Evolutionary conservation across 2,888 invertebrate species (phyloP).

Genomic region (Dynastes hyllus): DNA sequence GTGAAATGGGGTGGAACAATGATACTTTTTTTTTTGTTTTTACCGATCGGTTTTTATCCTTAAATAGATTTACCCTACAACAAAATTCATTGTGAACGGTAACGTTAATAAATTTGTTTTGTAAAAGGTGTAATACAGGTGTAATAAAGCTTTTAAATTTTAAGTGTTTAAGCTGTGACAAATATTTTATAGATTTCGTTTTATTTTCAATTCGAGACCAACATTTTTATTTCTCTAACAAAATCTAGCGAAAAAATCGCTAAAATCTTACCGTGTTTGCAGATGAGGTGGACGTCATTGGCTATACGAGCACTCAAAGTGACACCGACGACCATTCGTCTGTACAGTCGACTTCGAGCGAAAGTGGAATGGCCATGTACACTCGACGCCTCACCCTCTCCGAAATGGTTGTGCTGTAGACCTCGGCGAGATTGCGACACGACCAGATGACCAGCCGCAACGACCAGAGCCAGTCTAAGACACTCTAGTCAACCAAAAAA

Average conservation of each 20-base stretch:
- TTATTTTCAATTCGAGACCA: no score
- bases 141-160: no score
- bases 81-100: no score
- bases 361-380: conserved; percentile 83
- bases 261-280: conserved; percentile 65
- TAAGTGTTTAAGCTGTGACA: no score
- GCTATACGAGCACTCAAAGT: conserved; percentile 89
- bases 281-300: conserved; percentile 92
- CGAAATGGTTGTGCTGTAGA: conserved; percentile 74
- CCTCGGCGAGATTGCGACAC: conserved; percentile 54
- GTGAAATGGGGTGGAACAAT: no score
- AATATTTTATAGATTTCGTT: no score
- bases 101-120: no score
- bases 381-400: conserved; percentile 79
- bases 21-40: no score
- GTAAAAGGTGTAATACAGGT: not conserved
- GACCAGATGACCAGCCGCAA: conserved; percentile 61
- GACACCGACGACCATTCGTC: conserved; percentile 89
- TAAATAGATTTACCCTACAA: no score
- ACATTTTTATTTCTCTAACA: not conserved
- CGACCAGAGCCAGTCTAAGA: conserved; percentile 57
- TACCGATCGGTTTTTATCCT: no score
- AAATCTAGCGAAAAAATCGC: not conserved
- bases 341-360: conserved; percentile 81
- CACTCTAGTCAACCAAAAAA: conserved; percentile 62